These are phyloP conservation scores for Plagodis dolabraria DNA, from an alignment of 2,888 invertebrate genomes.

Conservation along the genomic window DNA sequence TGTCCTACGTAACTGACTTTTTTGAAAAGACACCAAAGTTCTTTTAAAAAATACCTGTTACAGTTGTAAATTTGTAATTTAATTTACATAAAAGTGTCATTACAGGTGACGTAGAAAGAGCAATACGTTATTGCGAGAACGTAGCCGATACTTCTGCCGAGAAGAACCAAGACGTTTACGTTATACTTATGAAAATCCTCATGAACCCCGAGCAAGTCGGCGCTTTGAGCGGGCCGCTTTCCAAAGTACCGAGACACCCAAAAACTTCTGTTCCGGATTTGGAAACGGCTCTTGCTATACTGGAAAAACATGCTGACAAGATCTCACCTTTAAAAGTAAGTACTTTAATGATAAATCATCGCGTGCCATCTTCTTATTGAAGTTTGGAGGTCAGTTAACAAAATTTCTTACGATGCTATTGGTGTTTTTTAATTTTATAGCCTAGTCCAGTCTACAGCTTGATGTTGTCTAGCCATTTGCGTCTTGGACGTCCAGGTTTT, in stretches of 20 bases:
- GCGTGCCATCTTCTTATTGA: no score
- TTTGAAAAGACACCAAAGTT: no score
- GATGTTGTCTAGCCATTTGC: no score
- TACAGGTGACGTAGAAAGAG: slow-evolving; percentile 90
- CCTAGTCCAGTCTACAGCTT: no score
- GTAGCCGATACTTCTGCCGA: slow-evolving; percentile 60
- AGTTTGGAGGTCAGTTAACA: no score
- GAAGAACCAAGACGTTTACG: slow-evolving; percentile 83
- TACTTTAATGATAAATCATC: slow-evolving; percentile 2
- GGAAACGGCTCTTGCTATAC: slow-evolving; percentile 90
- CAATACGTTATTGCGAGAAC: slow-evolving; percentile 93
- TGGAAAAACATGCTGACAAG: slow-evolving; percentile 93
- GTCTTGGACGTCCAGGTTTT: no score
- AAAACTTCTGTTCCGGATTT: slow-evolving; percentile 89
- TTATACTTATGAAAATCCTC: slow-evolving; percentile 84
- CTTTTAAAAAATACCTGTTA: no score
- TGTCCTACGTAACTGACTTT: no score
- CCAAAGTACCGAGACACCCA: slow-evolving; percentile 79
- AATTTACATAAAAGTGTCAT: background rate
- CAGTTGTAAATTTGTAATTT: background rate
- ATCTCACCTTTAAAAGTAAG: slow-evolving; percentile 92
- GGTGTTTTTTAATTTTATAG: no score
- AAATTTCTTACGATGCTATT: no score
- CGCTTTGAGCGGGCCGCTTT: slow-evolving; percentile 70
- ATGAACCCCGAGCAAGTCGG: slow-evolving; percentile 67